Evolutionary conservation across 37 sponge, comb jelly and placozoan species (phyloP).

Genomic region (Hexactinellida sp.): DNA sequence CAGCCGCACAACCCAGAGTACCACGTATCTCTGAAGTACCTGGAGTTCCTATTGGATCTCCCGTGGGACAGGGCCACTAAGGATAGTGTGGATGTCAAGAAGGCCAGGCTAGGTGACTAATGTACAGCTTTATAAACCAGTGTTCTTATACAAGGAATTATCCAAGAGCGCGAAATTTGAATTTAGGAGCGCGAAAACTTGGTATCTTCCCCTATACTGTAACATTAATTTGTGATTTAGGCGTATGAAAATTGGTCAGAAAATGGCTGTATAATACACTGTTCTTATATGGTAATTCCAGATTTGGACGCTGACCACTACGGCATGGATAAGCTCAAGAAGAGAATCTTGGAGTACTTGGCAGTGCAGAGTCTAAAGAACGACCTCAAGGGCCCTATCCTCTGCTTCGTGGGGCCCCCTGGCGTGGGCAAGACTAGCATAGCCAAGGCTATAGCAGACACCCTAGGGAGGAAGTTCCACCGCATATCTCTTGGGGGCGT

Average conservation of each 20-base stretch:
- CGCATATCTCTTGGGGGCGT: conserved; percentile 74
- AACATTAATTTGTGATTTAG: too few relatives aligned
- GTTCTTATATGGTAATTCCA: not conserved
- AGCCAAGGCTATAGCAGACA: conserved; percentile 66
- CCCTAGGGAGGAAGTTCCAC: conserved; percentile 66
- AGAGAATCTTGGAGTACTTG: conserved; percentile 65
- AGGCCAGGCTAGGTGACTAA: conserved; percentile 27
- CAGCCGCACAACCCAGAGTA: not conserved
- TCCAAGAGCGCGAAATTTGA: not conserved
- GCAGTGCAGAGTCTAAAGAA: conserved; percentile 73
- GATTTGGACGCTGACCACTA: conserved; percentile 71
- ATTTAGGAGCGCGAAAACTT: not conserved
- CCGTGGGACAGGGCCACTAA: conserved; percentile 57
- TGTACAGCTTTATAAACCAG: not conserved
- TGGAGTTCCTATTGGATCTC: conserved; percentile 68
- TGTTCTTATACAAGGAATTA: too few relatives aligned
- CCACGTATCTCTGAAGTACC: conserved; percentile 27
- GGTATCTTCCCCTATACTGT: too few relatives aligned
- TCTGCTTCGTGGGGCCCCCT: conserved; percentile 82
- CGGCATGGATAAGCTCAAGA: conserved; percentile 68
- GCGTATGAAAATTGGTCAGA: too few relatives aligned
- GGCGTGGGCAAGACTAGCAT: conserved; percentile 87
- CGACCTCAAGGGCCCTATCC: conserved; percentile 66
- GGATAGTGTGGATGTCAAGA: conserved; percentile 42
- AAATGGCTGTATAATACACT: not conserved